Percentiles rank a stretch among this genome's conserved stretches.
phyloP scores from a whole-genome alignment of 2,113 vertebrate genomes.

The Nothoprocta perdicaria region DNA sequence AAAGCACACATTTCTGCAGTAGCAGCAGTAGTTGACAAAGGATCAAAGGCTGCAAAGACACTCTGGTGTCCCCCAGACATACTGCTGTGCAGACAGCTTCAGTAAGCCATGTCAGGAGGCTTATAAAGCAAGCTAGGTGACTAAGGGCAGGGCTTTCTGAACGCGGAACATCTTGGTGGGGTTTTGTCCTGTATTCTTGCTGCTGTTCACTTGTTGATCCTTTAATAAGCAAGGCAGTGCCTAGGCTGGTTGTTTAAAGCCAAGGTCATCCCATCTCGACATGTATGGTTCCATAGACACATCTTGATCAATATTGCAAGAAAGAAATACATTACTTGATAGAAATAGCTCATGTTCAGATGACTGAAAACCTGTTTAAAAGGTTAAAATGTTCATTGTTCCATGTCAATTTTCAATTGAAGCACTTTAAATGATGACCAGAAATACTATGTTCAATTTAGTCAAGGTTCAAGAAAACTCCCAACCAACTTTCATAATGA shows the following conservation, averaged over 20 bases:
- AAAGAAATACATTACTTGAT: background rate
- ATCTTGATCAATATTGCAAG: background rate
- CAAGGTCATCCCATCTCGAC: background rate
- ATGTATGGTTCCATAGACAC: background rate
- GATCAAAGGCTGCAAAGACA: background rate
- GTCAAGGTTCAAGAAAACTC: background rate
- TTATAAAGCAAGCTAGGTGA: accelerated
- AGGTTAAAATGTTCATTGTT: background rate
- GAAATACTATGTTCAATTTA: background rate
- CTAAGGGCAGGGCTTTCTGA: background rate
- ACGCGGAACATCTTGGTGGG: background rate
- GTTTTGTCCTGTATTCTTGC: background rate
- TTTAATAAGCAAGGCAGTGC: background rate
- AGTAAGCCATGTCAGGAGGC: background rate
- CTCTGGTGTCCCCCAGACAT: too few relatives aligned
- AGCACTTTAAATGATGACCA: background rate
- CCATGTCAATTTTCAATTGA: background rate
- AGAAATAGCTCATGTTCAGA: background rate
- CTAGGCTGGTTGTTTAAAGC: background rate
- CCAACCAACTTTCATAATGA: background rate
- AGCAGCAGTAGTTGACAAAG: background rate
- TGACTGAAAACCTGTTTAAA: background rate
- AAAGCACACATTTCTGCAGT: background rate
- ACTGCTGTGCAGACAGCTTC: background rate
- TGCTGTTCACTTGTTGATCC: background rate